Conservation (phyloP, 2,797 vertebrate genomes). For the Neopelma chrysocephalum region DNA sequence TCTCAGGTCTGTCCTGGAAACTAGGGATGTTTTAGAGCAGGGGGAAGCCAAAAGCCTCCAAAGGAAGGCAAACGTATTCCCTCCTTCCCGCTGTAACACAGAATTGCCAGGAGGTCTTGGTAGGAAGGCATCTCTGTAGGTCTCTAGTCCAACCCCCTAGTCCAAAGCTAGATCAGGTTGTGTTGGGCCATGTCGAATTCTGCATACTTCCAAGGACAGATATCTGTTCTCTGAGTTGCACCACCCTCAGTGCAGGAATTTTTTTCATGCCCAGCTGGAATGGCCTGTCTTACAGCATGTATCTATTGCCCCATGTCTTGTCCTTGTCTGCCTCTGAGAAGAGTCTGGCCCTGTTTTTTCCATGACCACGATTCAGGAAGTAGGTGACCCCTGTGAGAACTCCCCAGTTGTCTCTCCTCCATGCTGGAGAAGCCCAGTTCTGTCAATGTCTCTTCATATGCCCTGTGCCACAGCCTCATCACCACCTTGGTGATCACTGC, state of each 20-base stretch:
- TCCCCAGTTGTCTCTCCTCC: background rate
- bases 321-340: background rate
- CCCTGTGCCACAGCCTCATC: background rate
- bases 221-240: background rate
- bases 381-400: background rate
- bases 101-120: background rate
- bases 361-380: background rate
- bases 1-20: background rate
- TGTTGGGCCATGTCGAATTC: background rate
- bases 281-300: background rate
- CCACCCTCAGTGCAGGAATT: background rate
- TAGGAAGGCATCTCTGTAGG: background rate
- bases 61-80: background rate
- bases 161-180: background rate
- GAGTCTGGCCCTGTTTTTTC: background rate
- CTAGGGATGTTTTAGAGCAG: background rate
- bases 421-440: background rate
- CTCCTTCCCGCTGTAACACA: background rate
- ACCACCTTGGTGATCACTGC: background rate
- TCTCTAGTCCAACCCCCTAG: background rate
- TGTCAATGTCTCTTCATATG: background rate
- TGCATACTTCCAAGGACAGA: rapidly evolving
- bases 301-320: background rate
- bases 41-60: rapidly evolving
- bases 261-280: background rate